These are phyloP conservation scores for Himantopus leucocephalus DNA, from an alignment of 2,113 vertebrate species.

Conservation along the genomic window DNA sequence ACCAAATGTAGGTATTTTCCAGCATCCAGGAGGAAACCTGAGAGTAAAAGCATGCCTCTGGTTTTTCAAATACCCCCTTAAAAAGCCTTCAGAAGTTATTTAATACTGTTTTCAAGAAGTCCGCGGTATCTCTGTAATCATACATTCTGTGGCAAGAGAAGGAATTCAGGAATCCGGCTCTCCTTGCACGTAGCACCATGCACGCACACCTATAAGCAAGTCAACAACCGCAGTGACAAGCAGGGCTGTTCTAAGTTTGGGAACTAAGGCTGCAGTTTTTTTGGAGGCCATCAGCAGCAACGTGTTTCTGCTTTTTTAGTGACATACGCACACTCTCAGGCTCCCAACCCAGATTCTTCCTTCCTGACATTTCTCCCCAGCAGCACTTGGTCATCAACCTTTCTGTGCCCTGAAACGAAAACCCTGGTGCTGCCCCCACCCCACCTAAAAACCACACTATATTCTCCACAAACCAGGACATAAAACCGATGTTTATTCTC, in stretches of 20 bases:
- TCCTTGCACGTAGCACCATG: not conserved
- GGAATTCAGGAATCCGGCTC: not conserved
- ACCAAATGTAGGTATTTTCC: not conserved
- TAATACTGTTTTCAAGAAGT: not conserved
- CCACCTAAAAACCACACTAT: not conserved
- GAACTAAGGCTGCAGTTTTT: not conserved
- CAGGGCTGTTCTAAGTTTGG: not conserved
- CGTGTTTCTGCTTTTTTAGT: not conserved
- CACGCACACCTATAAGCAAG: not conserved
- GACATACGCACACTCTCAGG: rapidly evolving
- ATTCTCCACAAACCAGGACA: not conserved
- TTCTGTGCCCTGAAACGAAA: not conserved
- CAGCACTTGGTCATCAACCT: not conserved
- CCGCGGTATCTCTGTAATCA: not conserved
- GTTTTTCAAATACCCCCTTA: not conserved
- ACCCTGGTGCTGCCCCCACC: not conserved
- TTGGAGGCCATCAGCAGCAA: not conserved
- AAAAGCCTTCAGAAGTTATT: not conserved
- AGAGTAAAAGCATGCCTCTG: not conserved
- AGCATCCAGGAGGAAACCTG: not conserved
- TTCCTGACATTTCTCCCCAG: not conserved
- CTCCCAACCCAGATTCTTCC: not conserved
- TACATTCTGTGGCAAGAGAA: not conserved
- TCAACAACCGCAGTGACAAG: not conserved
- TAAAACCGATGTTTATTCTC: not conserved